Conservation (phyloP, 2,113 vertebrate genomes). For the Podarcis cretensis region DNA sequence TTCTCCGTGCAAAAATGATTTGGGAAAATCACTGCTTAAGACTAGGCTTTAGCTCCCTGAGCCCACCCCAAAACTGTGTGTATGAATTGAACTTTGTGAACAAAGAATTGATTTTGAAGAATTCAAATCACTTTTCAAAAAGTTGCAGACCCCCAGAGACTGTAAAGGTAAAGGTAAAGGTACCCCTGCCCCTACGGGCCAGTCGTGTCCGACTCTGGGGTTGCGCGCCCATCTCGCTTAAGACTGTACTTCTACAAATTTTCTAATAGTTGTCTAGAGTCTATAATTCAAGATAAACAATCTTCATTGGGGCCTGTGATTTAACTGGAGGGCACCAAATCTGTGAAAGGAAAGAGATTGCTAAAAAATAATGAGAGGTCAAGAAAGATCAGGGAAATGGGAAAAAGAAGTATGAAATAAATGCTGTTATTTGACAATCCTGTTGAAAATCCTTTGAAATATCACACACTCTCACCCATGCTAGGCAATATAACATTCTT, state of each 20-base stretch:
- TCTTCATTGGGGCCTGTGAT: conserved; percentile 28
- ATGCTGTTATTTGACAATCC: conserved; percentile 26
- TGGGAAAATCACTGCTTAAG: background rate
- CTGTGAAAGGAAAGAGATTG: conserved; percentile 28
- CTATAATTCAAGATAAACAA: background rate
- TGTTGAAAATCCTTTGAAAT: conserved; percentile 35
- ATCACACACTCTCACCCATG: background rate
- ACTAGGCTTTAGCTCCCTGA: background rate
- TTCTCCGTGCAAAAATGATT: no score
- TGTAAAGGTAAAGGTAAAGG: background rate
- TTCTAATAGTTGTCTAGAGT: background rate
- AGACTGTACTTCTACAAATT: background rate
- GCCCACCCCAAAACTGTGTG: no score
- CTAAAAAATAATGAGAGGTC: conserved; percentile 1
- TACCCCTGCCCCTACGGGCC: no score
- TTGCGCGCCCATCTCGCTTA: no score
- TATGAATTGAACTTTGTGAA: no score
- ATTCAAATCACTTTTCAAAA: background rate
- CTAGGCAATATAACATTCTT: conserved; percentile 18
- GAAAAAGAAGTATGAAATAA: conserved; percentile 18
- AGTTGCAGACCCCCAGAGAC: background rate
- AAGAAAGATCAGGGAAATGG: background rate
- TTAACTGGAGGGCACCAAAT: conserved; percentile 31
- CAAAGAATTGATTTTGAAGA: background rate
- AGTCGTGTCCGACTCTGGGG: no score